phyloP scores from a whole-genome alignment of 2,888 invertebrate species.

The Hydraecia micacea region DNA sequence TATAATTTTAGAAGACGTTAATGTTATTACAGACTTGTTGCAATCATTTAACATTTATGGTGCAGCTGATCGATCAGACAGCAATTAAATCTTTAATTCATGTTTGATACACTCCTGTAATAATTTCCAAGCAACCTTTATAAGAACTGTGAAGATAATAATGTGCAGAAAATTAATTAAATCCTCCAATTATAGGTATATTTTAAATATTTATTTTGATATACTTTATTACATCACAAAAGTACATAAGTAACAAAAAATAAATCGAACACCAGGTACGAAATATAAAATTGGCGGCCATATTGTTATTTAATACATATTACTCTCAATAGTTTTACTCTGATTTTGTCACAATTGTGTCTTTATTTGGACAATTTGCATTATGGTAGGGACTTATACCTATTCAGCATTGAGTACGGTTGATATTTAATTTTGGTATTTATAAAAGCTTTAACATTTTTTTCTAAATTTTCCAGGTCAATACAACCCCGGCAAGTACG shows the following conservation, averaged over 20 bases:
- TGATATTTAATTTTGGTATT: neutral
- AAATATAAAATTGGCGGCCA: too few species aligned
- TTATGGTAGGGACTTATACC: neutral
- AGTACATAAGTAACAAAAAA: too few species aligned
- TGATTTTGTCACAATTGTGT: neutral
- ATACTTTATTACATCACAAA: too few species aligned
- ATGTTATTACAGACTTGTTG: constrained; percentile 26
- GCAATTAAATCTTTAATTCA: constrained; percentile 3
- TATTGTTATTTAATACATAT: too few species aligned
- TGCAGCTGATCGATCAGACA: constrained; percentile 16
- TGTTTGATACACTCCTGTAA: constrained; percentile 11
- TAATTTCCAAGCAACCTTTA: neutral
- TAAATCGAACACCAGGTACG: too few species aligned
- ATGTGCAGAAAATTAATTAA: constrained; percentile 9
- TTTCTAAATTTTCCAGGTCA: constrained; percentile 79
- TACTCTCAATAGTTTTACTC: neutral
- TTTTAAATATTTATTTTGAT: neutral
- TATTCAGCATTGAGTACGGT: neutral
- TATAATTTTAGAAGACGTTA: constrained; percentile 14
- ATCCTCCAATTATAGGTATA: neutral
- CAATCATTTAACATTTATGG: constrained; percentile 45
- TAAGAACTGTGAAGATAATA: neutral
- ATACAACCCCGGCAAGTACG: constrained; percentile 87
- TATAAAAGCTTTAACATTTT: neutral
- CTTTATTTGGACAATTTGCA: neutral